These are phyloP conservation scores for Merluccius polli DNA, from an alignment of 2,797 vertebrate species.

Conservation along the genomic window DNA sequence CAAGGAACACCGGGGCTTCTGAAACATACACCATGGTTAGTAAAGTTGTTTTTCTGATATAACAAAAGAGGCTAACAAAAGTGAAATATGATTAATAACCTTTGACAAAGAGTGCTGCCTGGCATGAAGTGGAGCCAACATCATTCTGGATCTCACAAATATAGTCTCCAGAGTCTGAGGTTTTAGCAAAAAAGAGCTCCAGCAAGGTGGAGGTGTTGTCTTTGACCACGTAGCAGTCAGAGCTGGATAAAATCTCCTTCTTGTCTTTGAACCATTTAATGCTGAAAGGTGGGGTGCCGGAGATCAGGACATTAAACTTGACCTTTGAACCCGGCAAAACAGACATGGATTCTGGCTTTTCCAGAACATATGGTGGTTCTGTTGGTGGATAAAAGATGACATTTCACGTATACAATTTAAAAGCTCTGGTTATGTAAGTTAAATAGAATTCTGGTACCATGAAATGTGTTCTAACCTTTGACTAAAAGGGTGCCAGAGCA, in stretches of 20 bases:
- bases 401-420: not conserved
- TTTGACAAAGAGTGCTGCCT: conserved; percentile 92
- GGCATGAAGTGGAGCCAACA: conserved; percentile 86
- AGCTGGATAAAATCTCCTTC: conserved; percentile 79
- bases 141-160: conserved; percentile 84
- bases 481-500: conserved; percentile 87
- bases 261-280: conserved; percentile 90
- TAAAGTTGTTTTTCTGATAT: not conserved
- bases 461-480: conserved; percentile 82
- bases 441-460: not conserved
- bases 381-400: conserved; percentile 44
- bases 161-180: conserved; percentile 80
- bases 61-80: not conserved
- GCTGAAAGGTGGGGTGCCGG: conserved; percentile 78
- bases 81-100: conserved; percentile 68
- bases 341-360: conserved; percentile 81
- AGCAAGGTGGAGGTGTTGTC: conserved; percentile 78
- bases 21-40: not conserved
- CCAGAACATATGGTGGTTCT: conserved; percentile 84
- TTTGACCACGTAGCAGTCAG: conserved; percentile 76
- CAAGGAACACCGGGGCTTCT: conserved; percentile 80
- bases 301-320: conserved; percentile 77
- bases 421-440: not conserved
- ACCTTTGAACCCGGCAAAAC: conserved; percentile 80
- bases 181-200: conserved; percentile 80